Conservation (phyloP, 2,113 vertebrate genomes). For the Podiceps cristatus region DNA sequence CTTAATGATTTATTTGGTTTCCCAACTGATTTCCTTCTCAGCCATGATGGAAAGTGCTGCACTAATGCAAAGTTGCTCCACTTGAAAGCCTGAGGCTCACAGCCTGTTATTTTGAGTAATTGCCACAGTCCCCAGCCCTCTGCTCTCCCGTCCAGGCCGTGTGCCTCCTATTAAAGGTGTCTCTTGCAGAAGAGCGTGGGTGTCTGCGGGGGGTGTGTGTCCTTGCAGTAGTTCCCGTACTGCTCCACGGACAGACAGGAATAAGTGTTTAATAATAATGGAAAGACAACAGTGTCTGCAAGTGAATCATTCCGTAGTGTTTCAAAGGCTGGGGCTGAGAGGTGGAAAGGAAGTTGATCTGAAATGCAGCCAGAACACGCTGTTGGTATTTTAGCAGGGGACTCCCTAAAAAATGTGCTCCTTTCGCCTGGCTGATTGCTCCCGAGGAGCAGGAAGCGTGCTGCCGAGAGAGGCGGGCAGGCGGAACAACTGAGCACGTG, state of each 20-base stretch:
- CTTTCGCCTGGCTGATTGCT: background rate
- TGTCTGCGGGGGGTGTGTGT: background rate
- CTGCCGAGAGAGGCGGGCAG: background rate
- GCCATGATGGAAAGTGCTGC: background rate
- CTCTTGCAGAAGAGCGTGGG: background rate
- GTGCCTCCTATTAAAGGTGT: background rate
- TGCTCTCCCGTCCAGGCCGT: background rate
- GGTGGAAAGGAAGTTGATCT: background rate
- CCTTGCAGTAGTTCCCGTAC: background rate
- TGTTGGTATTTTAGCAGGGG: background rate
- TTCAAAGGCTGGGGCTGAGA: background rate
- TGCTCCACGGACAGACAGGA: background rate
- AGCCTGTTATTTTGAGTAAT: background rate
- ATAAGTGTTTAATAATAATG: background rate
- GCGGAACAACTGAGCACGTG: rapidly evolving
- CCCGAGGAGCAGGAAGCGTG: background rate
- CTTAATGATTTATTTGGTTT: background rate
- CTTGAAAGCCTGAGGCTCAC: background rate
- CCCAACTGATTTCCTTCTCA: background rate
- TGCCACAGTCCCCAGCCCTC: background rate
- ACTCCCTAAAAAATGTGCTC: background rate
- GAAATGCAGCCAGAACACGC: background rate
- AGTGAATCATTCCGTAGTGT: background rate
- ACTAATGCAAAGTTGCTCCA: background rate
- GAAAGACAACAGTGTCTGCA: background rate